These are phyloP conservation scores for Drosophila niveifrons DNA, from an alignment of 2,888 invertebrate species.

Conservation along the genomic window DNA sequence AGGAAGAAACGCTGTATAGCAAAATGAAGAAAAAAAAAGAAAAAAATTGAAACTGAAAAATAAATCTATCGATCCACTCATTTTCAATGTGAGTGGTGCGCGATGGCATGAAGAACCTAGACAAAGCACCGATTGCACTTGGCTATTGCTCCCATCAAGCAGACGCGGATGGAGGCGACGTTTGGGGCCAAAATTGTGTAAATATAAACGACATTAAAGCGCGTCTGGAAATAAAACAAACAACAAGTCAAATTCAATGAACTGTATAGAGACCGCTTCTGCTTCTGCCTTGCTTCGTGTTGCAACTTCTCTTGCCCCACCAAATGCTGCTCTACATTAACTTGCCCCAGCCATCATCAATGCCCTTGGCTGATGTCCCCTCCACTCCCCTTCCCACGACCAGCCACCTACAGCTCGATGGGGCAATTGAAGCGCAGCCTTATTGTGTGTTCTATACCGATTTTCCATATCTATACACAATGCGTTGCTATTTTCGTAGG, in stretches of 20 bases:
- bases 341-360: constrained; percentile 36
- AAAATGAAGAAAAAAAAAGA: not conserved
- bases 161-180: not conserved
- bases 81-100: constrained; percentile 15
- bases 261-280: constrained; percentile 54
- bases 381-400: not conserved
- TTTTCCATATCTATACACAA: constrained; percentile 79
- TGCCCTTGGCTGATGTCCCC: constrained; percentile 45
- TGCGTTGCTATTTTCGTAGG: constrained; percentile 65
- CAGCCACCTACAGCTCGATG: constrained; percentile 29
- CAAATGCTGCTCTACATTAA: constrained; percentile 36
- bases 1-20: constrained; percentile 46
- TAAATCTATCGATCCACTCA: constrained; percentile 62
- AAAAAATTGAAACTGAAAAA: constrained; percentile 21
- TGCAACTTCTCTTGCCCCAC: constrained; percentile 28
- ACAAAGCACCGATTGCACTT: constrained; percentile 56
- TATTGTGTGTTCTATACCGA: constrained; percentile 60
- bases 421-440: constrained; percentile 66
- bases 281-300: constrained; percentile 16
- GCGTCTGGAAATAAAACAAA: constrained; percentile 78
- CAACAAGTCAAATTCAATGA: constrained; percentile 75
- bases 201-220: constrained; percentile 79
- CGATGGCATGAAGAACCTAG: constrained; percentile 10
- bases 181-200: constrained; percentile 65
- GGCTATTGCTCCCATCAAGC: constrained; percentile 14